Evolutionary conservation across 2,113 vertebrate species (phyloP), one percentile per base, ranked within the genome.

Genomic region (Taxidea taxus): DNA sequence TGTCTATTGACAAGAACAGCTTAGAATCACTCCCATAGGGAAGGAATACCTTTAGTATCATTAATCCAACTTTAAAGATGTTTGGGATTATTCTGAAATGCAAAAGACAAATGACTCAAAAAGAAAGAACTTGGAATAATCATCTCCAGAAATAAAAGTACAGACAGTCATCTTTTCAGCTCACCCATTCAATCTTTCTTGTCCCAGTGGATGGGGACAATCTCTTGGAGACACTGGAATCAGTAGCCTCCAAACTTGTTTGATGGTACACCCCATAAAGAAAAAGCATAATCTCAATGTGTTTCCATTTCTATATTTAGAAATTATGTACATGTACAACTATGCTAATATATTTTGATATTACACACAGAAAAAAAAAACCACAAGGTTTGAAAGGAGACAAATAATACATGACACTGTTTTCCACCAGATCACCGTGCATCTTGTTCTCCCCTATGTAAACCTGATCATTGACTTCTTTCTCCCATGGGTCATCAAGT

Each of bases 51-150:
- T 72, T 80, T 82, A 15, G 64, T 85, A n/a, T 27, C 8, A 42
- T 82, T 27, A 86, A 51, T 6, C 25, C 49, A 56, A 68, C 13
- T 47, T 44, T 34, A 94, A 60, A 87, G 49, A 37, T 72, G 37
- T 51, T 83, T 77, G 47, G 20, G 31, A 37, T 94, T 95, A 92
- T 94, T 87, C 60, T 54, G n/a, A 92, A 92, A 90, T 37, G 29
- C 25, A 93, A 87, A 58, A 70, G n/a, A 78, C 9, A 77, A 9
- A 14, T 42, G 34, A 7, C 47, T 91, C 74, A 49, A 54, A 87
- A 21, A 92, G 18, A 56, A 87, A n/a, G 23, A 31, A 86, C 70
- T 66, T 86, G 51, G 93, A 91, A 94, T 25, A 37, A 25, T 20
- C 66, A 82, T 18, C 49, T 44, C 34, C 37, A 87, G 51, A 95